These are phyloP conservation scores for Planiliza haematocheilus DNA, from an alignment of 2,113 vertebrate species.

Conservation along the genomic window DNA sequence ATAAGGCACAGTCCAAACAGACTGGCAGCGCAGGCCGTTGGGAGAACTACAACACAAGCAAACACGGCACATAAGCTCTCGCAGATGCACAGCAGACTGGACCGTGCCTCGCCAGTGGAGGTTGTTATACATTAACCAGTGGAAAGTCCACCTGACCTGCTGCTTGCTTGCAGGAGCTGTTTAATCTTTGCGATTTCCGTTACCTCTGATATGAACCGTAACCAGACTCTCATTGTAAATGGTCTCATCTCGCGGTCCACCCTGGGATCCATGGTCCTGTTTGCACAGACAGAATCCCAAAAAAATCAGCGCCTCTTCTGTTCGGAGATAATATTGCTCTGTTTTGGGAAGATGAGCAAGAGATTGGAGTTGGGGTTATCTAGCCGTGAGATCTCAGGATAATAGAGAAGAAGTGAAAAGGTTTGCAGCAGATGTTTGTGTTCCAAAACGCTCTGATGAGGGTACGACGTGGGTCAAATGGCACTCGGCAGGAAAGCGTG, in stretches of 20 bases:
- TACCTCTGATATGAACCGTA: conserved; percentile 47
- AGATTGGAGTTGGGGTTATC: conserved; percentile 50
- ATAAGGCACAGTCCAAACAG: conserved; percentile 54
- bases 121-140: conserved; percentile 14
- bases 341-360: conserved; percentile 62
- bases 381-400: conserved; percentile 53
- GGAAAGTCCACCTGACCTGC: conserved; percentile 25
- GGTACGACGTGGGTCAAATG: conserved; percentile 56
- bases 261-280: conserved; percentile 36
- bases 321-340: conserved; percentile 55
- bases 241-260: conserved; percentile 30
- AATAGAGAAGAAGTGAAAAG: conserved; percentile 56
- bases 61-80: conserved; percentile 42
- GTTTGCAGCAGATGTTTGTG: conserved; percentile 58
- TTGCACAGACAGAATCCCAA: conserved; percentile 61
- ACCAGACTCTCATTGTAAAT: conserved; percentile 14
- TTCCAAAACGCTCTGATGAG: conserved; percentile 29
- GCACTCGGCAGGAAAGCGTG: conserved; percentile 50
- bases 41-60: conserved; percentile 43
- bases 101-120: not conserved
- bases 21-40: conserved; percentile 34
- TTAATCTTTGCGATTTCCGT: conserved; percentile 47
- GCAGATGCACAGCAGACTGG: not conserved
- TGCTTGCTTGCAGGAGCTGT: conserved; percentile 21
- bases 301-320: conserved; percentile 26